These are phyloP conservation scores for Labia minor DNA, from an alignment of 2,888 invertebrate species.

Conservation along the genomic window DNA sequence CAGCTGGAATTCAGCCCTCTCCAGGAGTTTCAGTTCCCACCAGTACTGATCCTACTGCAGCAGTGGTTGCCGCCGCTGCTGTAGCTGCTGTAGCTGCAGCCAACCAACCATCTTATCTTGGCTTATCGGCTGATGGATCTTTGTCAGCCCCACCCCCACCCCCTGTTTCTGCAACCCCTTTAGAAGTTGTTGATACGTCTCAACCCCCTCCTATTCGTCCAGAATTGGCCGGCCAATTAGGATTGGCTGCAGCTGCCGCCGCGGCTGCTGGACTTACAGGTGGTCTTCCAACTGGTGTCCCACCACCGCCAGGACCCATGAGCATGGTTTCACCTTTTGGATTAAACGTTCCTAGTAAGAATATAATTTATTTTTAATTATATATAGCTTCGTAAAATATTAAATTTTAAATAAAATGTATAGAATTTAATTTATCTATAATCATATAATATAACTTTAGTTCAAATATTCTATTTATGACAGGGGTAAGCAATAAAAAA, in stretches of 20 bases:
- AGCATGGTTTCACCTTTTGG: constrained; percentile 34
- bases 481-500: too few relatives aligned
- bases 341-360: constrained; percentile 36
- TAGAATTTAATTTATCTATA: not conserved
- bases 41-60: constrained; percentile 19
- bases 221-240: constrained; percentile 17
- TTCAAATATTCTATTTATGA: too few relatives aligned
- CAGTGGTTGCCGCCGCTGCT: constrained; percentile 27
- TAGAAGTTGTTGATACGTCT: constrained; percentile 45
- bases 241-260: not conserved
- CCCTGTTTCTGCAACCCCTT: constrained; percentile 28
- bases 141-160: constrained; percentile 25
- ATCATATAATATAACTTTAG: too few relatives aligned
- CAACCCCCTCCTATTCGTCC: constrained; percentile 43
- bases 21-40: constrained; percentile 19
- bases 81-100: constrained; percentile 28
- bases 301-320: constrained; percentile 26
- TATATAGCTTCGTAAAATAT: not conserved
- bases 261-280: not conserved
- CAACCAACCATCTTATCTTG: constrained; percentile 27
- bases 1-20: constrained; percentile 19
- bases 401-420: not conserved
- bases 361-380: not conserved
- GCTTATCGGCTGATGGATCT: constrained; percentile 27
- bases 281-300: constrained; percentile 30